Evolutionary conservation across 2,888 invertebrate genomes (phyloP).

Genomic region (Camponotus fellah): DNA sequence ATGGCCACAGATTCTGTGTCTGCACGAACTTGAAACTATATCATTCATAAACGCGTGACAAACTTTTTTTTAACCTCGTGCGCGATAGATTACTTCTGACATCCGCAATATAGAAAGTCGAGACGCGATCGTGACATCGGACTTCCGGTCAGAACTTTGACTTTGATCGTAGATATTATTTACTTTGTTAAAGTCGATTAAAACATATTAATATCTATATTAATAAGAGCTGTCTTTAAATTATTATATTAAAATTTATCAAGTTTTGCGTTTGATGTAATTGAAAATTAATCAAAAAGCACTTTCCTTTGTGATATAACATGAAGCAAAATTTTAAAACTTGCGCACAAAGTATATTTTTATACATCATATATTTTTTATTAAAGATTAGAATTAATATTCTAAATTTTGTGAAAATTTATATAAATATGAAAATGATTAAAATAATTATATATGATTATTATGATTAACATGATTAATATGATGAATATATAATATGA

Average conservation of each 20-base stretch:
- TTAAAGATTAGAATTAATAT: not conserved
- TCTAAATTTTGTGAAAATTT: not conserved
- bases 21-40: constrained; percentile 28
- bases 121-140: constrained; percentile 25
- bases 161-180: not conserved
- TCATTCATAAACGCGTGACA: not conserved
- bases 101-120: constrained; percentile 30
- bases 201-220: not conserved
- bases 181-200: not conserved
- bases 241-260: not conserved
- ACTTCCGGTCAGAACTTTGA: constrained; percentile 47
- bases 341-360: not conserved
- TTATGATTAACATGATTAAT: no score
- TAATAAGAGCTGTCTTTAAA: not conserved
- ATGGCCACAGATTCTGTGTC: constrained; percentile 4
- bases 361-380: not conserved
- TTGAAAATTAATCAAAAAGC: not conserved
- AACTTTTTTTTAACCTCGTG: constrained; percentile 22
- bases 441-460: not conserved
- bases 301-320: not conserved
- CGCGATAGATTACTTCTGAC: constrained; percentile 20
- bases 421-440: not conserved
- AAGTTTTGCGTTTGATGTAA: not conserved
- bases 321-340: not conserved
- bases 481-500: no score